A percentile compares a stretch with the other conserved stretches of the same genome.
Evolutionary conservation across 30 jellyfish, hydroid and myxozoan species (phyloP).

Genomic region (Morbakka virulenta): DNA sequence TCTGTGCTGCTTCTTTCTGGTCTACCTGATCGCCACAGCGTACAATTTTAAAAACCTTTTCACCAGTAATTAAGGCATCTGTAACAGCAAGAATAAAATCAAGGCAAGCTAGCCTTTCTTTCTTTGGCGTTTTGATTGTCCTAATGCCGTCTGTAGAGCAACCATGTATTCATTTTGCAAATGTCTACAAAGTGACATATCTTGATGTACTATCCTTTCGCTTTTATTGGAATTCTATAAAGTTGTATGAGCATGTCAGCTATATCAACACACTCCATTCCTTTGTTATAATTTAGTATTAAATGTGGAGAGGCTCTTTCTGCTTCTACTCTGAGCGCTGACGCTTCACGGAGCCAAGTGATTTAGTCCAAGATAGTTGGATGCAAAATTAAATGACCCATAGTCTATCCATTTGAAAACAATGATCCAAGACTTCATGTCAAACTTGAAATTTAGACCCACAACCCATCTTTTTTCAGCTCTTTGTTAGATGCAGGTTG

Average conservation of each 20-base stretch:
- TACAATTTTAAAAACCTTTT: no score
- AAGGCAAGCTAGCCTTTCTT: not conserved
- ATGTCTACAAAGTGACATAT: constrained; percentile 68
- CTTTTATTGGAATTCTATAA: constrained; percentile 38
- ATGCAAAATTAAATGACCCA: no score
- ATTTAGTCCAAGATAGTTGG: no score
- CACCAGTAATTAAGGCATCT: constrained; percentile 22
- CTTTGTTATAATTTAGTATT: no score
- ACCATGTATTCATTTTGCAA: constrained; percentile 66
- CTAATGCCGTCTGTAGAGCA: constrained; percentile 68
- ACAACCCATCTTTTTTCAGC: no score
- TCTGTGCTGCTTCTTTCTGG: constrained; percentile 13
- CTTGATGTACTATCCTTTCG: constrained; percentile 60
- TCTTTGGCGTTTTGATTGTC: not conserved
- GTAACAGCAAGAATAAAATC: constrained; percentile 1
- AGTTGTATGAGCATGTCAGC: constrained; percentile 57
- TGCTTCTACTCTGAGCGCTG: no score
- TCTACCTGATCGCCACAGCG: constrained; percentile 37
- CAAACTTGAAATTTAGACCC: no score
- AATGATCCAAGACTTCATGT: no score
- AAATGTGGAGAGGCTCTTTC: no score
- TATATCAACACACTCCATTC: constrained; percentile 69
- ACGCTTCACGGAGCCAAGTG: no score
- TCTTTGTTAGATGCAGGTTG: no score
- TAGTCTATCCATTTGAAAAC: no score